Conservation (phyloP, 2,888 invertebrate species). For the Epirrhoe tristata region DNA sequence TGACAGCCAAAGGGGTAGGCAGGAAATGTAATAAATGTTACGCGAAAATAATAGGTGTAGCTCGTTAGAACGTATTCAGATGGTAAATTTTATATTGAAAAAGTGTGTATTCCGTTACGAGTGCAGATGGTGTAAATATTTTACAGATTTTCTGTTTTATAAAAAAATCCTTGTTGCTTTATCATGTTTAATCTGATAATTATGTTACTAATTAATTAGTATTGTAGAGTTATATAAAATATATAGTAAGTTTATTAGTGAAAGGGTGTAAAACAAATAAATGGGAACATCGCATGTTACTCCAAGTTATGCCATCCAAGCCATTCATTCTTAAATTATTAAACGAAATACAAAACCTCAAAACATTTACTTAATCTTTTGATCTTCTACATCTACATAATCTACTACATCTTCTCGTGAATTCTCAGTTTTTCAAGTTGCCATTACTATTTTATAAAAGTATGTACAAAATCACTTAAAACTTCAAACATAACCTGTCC, state of each 20-base stretch:
- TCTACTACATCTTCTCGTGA: not conserved
- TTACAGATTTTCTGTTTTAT: conserved; percentile 1
- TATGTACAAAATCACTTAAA: conserved; percentile 21
- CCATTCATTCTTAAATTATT: too few relatives aligned
- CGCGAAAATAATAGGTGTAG: conserved; percentile 53
- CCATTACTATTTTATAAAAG: conserved; percentile 10
- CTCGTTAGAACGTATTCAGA: conserved; percentile 60
- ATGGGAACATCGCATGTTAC: too few relatives aligned
- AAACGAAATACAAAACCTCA: too few relatives aligned
- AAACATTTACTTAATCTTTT: too few relatives aligned
- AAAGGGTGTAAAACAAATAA: too few relatives aligned
- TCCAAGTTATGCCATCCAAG: too few relatives aligned
- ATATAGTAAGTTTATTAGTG: too few relatives aligned
- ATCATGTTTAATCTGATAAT: too few relatives aligned
- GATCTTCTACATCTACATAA: too few relatives aligned
- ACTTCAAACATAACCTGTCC: conserved; percentile 26
- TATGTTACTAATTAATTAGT: too few relatives aligned
- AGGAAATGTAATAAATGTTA: conserved; percentile 54
- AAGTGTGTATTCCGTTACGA: conserved; percentile 36
- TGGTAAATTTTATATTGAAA: conserved; percentile 45
- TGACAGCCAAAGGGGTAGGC: conserved; percentile 68
- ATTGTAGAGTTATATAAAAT: too few relatives aligned
- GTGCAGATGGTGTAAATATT: conserved; percentile 38
- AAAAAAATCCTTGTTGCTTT: not conserved
- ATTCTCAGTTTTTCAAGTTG: not conserved